Conservation (phyloP, 2,888 invertebrate genomes). For the Terebella lapidaria region DNA sequence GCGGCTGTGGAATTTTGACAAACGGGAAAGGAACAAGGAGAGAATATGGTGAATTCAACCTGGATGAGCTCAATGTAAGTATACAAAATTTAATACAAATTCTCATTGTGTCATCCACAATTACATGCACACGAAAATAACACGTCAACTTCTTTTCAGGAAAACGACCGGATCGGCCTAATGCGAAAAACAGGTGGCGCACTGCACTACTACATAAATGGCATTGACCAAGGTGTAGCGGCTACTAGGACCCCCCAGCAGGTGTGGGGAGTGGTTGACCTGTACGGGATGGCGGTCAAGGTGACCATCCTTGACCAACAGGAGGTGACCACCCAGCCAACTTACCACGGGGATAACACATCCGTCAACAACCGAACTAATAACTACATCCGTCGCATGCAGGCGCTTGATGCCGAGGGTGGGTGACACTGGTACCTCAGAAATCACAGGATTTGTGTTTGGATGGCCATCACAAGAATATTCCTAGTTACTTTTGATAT, state of each 20-base stretch:
- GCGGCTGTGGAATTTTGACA: slow-evolving; percentile 90
- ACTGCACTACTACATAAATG: slow-evolving; percentile 89
- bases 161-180: slow-evolving; percentile 89
- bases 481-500: no score
- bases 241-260: slow-evolving; percentile 73
- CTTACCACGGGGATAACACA: background rate
- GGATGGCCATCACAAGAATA: no score
- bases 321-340: background rate
- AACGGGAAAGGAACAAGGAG: slow-evolving; percentile 90
- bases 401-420: background rate
- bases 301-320: slow-evolving; percentile 41
- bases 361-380: background rate
- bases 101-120: background rate
- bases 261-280: slow-evolving; percentile 90
- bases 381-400: background rate
- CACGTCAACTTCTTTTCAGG: slow-evolving; percentile 58
- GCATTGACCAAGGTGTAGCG: slow-evolving; percentile 76
- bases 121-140: background rate
- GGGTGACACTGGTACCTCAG: background rate
- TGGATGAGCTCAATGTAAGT: slow-evolving; percentile 80
- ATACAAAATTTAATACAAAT: background rate
- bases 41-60: slow-evolving; percentile 87
- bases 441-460: background rate
- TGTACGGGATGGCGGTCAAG: slow-evolving; percentile 65
- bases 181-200: slow-evolving; percentile 78